Evolutionary conservation across 2,888 invertebrate genomes (phyloP), one percentile per base, ranked within the genome.

Genomic region (Aelia acuminata): DNA sequence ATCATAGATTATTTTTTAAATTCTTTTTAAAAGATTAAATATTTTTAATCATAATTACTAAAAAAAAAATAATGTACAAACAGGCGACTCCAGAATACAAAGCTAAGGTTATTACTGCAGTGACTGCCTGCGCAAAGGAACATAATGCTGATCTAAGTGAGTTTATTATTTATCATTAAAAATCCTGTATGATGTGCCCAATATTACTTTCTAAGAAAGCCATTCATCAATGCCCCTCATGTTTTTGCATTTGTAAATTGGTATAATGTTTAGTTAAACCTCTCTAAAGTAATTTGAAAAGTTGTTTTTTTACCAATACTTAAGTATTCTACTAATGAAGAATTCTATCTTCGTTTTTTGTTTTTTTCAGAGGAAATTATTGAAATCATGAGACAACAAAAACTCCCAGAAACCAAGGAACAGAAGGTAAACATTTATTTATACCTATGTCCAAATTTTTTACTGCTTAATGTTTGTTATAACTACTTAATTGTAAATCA

Each of bases 31-130:
- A 26, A 15, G 1, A 7, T 20, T 70, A 7, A 0, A 70, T 35
- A 3, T 31, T 70, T 70, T 70, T 1, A 70, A 35, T 35, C 63
- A 35, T 20, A 5, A 35, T 70, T 10, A 35, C 5, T 70, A 70
- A 70, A 70, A 31, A 1, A n/a, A 7, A 80, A 80, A n/a, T n/a
- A 43, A 3, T 13, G 20, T 8, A 11, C 43, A 43, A 43, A 22
- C 80, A 80, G 80, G 80, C 80, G 13, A 80, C 80, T n/a, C 80
- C 80, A 43, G 80, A 80, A 43, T 80, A 80, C 80, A 39, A 80
- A 47, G 43, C 43, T 22, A 80, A 80, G n/a, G 43, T 80, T 43
- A n/a, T 80, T 43, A 47, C 80, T 43, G 20, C 43, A 43, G n/a
- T 80, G n/a, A 80, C 43, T 47, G n/a, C n/a, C 13, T 80, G 80